Evolutionary conservation across 1,140 invertebrate species (phyloP).

Genomic region (Drosophila setifemur): DNA sequence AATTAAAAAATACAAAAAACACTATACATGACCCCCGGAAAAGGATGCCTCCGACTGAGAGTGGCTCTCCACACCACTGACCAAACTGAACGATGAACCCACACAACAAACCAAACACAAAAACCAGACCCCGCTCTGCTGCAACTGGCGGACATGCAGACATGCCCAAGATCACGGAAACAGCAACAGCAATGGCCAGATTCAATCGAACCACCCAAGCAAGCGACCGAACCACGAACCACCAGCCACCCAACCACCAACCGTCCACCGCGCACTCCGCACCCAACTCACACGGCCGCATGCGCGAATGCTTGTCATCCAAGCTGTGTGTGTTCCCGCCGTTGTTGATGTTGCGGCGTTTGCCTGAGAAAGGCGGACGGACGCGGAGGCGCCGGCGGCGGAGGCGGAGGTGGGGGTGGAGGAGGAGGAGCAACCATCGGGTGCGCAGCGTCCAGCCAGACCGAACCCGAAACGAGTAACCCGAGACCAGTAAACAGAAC

Average conservation of each 20-base stretch:
- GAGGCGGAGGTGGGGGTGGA: slow-evolving; percentile 3
- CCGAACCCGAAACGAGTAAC: too few species aligned
- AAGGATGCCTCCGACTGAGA: neutral
- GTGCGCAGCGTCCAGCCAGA: slow-evolving; percentile 32
- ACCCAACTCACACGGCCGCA: slow-evolving; percentile 10
- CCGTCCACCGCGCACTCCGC: slow-evolving; percentile 12
- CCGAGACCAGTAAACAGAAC: too few species aligned
- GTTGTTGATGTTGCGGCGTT: slow-evolving; percentile 33
- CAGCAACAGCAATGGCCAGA: slow-evolving; percentile 1
- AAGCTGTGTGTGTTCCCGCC: slow-evolving; percentile 24
- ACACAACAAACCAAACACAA: neutral
- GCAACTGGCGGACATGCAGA: slow-evolving; percentile 17
- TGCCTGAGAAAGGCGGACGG: slow-evolving; percentile 17
- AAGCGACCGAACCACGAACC: neutral
- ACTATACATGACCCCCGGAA: neutral
- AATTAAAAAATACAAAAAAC: neutral
- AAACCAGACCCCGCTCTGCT: slow-evolving; percentile 10
- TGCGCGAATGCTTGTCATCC: neutral
- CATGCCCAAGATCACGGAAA: neutral
- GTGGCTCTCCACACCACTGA: neutral
- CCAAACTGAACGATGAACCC: neutral
- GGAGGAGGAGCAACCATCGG: neutral
- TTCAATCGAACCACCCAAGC: neutral
- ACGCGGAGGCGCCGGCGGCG: neutral
- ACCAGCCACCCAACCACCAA: slow-evolving; percentile 23